Percentiles rank a stretch among this genome's conserved stretches.
phyloP scores from a whole-genome alignment of 2,797 vertebrate species.

The Luscinia megarhynchos region DNA sequence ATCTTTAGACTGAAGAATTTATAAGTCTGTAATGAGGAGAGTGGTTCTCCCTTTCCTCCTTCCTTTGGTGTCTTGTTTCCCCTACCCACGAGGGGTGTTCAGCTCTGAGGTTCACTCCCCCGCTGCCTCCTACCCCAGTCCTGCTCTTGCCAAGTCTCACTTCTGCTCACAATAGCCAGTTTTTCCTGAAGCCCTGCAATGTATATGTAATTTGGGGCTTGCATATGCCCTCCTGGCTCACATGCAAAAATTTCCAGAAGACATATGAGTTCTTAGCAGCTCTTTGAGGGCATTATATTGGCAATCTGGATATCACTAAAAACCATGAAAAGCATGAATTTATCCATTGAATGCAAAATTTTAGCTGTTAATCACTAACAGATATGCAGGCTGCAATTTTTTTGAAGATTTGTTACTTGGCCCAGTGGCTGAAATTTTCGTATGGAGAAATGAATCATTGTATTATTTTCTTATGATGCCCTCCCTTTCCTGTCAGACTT shows the following conservation, averaged over 20 bases:
- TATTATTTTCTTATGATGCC: background rate
- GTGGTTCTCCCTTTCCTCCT: background rate
- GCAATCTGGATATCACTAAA: conserved; percentile 35
- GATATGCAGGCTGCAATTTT: background rate
- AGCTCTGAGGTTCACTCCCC: background rate
- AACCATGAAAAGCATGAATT: background rate
- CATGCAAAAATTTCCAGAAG: background rate
- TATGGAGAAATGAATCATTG: background rate
- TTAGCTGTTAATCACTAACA: conserved; percentile 23
- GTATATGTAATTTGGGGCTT: background rate
- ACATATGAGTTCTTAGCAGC: background rate
- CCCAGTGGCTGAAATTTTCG: conserved; percentile 8
- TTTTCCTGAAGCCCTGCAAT: background rate
- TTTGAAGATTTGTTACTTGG: background rate
- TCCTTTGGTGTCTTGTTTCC: background rate
- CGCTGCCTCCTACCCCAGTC: background rate
- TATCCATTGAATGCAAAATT: background rate
- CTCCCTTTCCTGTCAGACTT: conserved; percentile 16
- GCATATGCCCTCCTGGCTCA: background rate
- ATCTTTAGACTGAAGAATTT: background rate
- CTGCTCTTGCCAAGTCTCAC: background rate
- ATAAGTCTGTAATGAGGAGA: background rate
- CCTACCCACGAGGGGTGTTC: accelerated
- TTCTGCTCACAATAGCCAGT: background rate
- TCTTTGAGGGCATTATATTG: conserved; percentile 27